Conservation (phyloP, 1,140 invertebrate species). For the Belonocnema kinseyi region DNA sequence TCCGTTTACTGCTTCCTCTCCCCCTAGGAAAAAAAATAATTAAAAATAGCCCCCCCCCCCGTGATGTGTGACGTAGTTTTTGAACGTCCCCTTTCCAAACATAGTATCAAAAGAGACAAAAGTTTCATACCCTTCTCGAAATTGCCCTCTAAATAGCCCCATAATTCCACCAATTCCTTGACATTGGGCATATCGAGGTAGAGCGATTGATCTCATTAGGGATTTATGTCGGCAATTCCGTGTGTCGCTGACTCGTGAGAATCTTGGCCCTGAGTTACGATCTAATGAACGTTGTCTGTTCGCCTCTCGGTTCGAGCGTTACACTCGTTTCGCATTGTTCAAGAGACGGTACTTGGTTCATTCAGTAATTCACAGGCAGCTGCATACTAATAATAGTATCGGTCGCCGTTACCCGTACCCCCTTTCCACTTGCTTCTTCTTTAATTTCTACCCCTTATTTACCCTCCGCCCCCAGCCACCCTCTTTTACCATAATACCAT, state of each 20-base stretch:
- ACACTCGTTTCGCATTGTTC: slow-evolving; percentile 66
- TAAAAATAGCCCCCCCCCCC: no score
- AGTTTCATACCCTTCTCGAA: no score
- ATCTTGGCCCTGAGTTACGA: not conserved
- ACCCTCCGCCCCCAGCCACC: slow-evolving; percentile 43
- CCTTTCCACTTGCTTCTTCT: slow-evolving; percentile 11
- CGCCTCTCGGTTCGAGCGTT: slow-evolving; percentile 62
- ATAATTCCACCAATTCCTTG: no score
- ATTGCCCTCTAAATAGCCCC: no score
- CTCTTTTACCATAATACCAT: slow-evolving; percentile 38
- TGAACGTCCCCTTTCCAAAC: no score
- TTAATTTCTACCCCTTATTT: not conserved
- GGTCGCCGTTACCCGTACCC: slow-evolving; percentile 50
- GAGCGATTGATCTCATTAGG: not conserved
- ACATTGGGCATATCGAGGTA: not conserved
- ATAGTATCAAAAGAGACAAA: no score
- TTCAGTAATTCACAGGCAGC: slow-evolving; percentile 73
- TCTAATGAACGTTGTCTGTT: slow-evolving; percentile 56
- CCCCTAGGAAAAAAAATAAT: no score
- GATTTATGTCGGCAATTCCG: not conserved
- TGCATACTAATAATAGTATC: slow-evolving; percentile 74
- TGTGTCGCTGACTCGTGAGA: slow-evolving; percentile 18
- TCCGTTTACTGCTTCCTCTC: no score
- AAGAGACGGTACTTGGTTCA: slow-evolving; percentile 65
- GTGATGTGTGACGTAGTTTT: no score